Percentiles rank a stretch among this genome's conserved stretches.
Conservation (phyloP, 1,140 invertebrate species). For the Scylla paramamosain region DNA sequence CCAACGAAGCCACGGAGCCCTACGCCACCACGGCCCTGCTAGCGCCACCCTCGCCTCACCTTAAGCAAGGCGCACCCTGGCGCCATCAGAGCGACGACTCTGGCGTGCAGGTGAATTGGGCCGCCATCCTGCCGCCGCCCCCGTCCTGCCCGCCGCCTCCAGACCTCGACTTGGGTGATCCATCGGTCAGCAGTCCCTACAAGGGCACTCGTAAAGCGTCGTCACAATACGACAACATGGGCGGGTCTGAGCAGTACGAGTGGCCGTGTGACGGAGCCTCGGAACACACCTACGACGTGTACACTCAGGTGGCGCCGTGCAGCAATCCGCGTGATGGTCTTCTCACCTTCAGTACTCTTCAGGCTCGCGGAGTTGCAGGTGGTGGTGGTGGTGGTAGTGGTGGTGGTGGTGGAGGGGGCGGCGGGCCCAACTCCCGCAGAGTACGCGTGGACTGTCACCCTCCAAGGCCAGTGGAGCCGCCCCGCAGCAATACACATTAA, state of each 20-base stretch:
- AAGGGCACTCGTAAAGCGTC: neutral
- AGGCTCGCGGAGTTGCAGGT: neutral
- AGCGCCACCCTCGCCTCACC: constrained; percentile 65
- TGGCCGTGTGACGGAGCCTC: constrained; percentile 71
- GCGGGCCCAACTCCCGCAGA: neutral
- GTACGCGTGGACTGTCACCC: constrained; percentile 35
- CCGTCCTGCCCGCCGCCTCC: constrained; percentile 75
- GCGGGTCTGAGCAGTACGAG: constrained; percentile 67
- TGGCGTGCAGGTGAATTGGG: constrained; percentile 74
- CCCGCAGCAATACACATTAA: constrained; percentile 41
- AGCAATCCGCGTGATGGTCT: constrained; percentile 5
- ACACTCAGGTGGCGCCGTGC: constrained; percentile 62
- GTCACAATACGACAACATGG: constrained; percentile 55
- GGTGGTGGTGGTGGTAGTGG: neutral
- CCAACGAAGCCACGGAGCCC: constrained; percentile 68
- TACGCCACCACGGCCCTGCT: constrained; percentile 76
- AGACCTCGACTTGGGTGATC: constrained; percentile 59
- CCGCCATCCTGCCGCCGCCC: constrained; percentile 73
- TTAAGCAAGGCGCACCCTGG: constrained; percentile 56
- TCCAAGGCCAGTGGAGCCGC: neutral
- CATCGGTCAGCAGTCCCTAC: neutral
- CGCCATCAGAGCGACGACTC: constrained; percentile 55
- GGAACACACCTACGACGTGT: constrained; percentile 75
- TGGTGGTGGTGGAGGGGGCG: neutral
- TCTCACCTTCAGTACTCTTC: constrained; percentile 45